Base-by-base conservation (phyloP, 2,797 vertebrate species). In the Danio choprae region DNA sequence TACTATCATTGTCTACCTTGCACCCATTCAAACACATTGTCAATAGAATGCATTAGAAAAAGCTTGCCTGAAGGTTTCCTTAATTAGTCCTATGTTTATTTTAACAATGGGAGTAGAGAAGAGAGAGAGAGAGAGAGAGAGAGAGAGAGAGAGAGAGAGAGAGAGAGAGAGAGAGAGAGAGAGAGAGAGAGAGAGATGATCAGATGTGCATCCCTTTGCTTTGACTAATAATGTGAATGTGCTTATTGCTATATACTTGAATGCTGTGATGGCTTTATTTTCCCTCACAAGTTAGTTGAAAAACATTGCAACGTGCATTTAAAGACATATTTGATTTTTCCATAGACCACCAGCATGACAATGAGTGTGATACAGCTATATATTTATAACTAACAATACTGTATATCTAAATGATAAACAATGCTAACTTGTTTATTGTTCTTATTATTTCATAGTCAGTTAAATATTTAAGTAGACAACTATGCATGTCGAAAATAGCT, bases 201-300 rank as follows among this genome's bases (percentile, higher is more conserved):
- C 29, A 29, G 1, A 29, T 64, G 55, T 29, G 36, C 36, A 29
- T 64, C 36, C 9, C 22, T 63, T 29, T 75, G 44, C 16, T 51
- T n/a, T 46, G 74, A 67, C 50, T 77, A 18, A 53, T 53, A 44
- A 67, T 77, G 18, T 44, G 60, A 77, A 64, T n/a, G 48, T n/a
- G 65, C 38, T 55, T 48, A 16, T n/a, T 53, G 59, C 46, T 22
- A 12, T 53, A 44, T 11, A 56, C 29, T 48, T 40, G 44, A 48
- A 41, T 18, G 70, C 5, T 10, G 4, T 36, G 12, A 4, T 51
- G 4, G 11, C 36, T 43, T 16, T 69, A 59, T 29, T 38, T 58
- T 48, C 4, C 38, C 69, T 48, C 11, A 29, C 29, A 29, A 29
- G 29, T n/a, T n/a, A n/a, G n/a, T 29, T 29, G 29, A 29, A 29